Evolutionary conservation across 2,888 invertebrate genomes (phyloP).

Genomic region (Pterostichus madidus): DNA sequence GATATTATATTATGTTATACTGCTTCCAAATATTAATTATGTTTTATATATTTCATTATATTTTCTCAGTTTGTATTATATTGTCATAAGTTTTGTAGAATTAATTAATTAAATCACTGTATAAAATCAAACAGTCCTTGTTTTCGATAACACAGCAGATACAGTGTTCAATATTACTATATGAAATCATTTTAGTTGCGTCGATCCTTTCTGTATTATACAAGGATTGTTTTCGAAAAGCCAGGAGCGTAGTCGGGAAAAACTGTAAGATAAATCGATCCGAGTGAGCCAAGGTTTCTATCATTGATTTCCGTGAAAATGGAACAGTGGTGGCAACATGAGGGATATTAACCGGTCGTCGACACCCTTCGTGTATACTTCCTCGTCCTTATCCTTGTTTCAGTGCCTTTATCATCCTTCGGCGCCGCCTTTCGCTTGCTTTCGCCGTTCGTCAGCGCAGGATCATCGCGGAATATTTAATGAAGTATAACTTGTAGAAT

Average conservation of each 20-base stretch:
- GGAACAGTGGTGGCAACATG: constrained; percentile 57
- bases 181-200: no score
- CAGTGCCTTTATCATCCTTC: constrained; percentile 26
- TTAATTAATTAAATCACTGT: no score
- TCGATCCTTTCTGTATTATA: no score
- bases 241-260: not conserved
- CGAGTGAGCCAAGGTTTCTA: constrained; percentile 4
- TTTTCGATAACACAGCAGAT: no score
- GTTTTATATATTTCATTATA: no score
- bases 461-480: constrained; percentile 36
- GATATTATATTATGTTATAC: no score
- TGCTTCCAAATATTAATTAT: no score
- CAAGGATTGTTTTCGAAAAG: no score
- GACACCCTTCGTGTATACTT: constrained; percentile 51
- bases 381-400: constrained; percentile 33
- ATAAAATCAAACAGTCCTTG: no score
- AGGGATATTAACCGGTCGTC: constrained; percentile 63
- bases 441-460: not conserved
- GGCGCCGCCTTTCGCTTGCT: not conserved
- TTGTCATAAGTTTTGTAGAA: no score
- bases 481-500: constrained; percentile 40
- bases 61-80: no score
- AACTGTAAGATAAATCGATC: constrained; percentile 31
- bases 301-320: constrained; percentile 61
- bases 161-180: no score